Evolutionary conservation across 1,140 invertebrate species (phyloP), one percentile per base, ranked within the genome.

Genomic region (Scaptodrosophila lebanonensis): DNA sequence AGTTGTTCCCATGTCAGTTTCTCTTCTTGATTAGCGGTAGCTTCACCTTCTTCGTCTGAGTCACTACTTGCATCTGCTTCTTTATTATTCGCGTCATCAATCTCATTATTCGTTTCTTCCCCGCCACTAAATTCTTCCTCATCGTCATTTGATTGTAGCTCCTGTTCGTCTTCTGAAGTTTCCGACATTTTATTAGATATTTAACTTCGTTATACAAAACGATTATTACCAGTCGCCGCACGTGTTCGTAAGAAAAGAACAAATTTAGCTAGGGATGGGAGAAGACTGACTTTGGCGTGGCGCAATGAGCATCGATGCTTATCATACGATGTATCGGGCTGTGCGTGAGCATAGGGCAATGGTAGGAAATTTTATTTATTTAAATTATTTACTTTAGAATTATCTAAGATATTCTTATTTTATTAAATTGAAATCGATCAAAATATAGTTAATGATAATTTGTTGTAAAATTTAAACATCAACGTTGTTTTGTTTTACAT

Each of bases 141-240:
- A 29, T 84, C 82, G 12, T 76, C 82, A 13, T 64, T 76, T 27
- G 63, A 62, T 45, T 68, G 60, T 18, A 61, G 36, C 15, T 66
- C 38, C 44, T 72, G 62, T 5, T 84, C 83, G 50, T 85, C 83
- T 53, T 85, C 77, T 66, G 77, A 83, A 73, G 77, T 82, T 79
- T 79, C 79, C 51, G 77, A 84, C 77, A 83, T 83, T 60, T 53
- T 52, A 48, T 82, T 82, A 59, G n/a, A 52, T 56, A 68, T 38
- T 53, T 29, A 54, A 38, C 42, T 66, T 38, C 30, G 16, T 7
- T 6, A 11, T 45, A 9, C n/a, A 25, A n/a, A 33, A 32, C 44
- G 22, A 32, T 58, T 33, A 76, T 70, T 76, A 66, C 51, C 60
- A 76, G 33, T 38, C 25, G 17, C 15, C 22, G 47, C 70, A 75